phyloP scores from a whole-genome alignment of 2,888 invertebrate species.

The Leucoma salicis region DNA sequence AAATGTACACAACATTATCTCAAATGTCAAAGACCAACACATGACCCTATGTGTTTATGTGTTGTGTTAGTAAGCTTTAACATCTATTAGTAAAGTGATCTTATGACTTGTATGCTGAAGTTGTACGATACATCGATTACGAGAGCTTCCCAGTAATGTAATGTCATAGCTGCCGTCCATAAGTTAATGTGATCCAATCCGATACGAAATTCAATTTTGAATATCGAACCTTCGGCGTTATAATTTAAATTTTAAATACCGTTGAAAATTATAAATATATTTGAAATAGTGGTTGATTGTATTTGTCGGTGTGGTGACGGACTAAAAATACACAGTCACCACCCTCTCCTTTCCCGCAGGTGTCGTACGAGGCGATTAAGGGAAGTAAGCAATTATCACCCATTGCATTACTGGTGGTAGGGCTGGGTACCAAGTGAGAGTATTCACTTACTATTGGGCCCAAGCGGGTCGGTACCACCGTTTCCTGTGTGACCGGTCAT shows the following conservation, averaged over 20 bases:
- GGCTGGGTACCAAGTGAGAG: too few relatives aligned
- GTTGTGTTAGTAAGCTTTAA: too few relatives aligned
- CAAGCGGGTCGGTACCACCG: too few relatives aligned
- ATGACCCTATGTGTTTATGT: too few relatives aligned
- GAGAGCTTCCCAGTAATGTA: background rate
- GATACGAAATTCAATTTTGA: background rate
- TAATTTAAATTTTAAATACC: background rate
- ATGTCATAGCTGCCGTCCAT: background rate
- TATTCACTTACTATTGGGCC: too few relatives aligned
- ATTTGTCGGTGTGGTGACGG: background rate
- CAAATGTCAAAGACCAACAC: too few relatives aligned
- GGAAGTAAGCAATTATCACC: too few relatives aligned
- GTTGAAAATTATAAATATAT: background rate
- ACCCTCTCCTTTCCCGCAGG: background rate
- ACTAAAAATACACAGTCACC: conserved; percentile 2
- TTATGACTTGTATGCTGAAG: too few relatives aligned
- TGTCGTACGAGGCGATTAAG: conserved; percentile 8
- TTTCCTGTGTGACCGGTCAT: too few relatives aligned
- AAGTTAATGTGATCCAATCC: background rate
- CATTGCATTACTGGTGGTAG: too few relatives aligned
- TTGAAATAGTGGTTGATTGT: background rate
- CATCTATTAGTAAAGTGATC: too few relatives aligned
- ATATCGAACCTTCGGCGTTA: background rate
- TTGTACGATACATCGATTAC: background rate
- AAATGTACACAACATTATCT: too few relatives aligned